Conservation (phyloP, 2,888 invertebrate genomes). For the Leucoma salicis region DNA sequence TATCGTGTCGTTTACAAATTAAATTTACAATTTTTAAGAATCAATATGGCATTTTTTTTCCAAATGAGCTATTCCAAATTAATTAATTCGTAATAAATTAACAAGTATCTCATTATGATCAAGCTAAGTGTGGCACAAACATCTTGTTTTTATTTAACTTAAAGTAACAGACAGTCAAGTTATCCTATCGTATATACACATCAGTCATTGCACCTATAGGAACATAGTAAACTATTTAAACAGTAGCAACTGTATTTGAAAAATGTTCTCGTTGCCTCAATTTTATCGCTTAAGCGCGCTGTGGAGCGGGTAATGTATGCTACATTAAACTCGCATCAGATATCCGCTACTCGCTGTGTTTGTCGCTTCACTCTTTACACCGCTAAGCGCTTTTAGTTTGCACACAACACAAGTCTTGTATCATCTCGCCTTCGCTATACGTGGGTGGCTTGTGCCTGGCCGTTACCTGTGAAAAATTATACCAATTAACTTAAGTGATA, state of each 20-base stretch:
- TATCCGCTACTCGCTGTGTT: neutral
- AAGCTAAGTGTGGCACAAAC: neutral
- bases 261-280: constrained; percentile 9
- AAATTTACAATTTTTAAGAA: neutral
- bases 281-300: neutral
- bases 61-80: neutral
- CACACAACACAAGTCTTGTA: constrained; percentile 35
- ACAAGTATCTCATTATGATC: neutral
- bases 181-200: constrained; percentile 43
- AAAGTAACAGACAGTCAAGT: constrained; percentile 21
- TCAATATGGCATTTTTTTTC: neutral
- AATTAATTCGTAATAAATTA: neutral
- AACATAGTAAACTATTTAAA: constrained; percentile 45
- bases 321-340: neutral
- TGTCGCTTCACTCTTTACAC: neutral
- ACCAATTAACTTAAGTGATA: constrained; percentile 38
- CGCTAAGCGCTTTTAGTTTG: neutral
- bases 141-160: neutral
- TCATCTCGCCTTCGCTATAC: constrained; percentile 49
- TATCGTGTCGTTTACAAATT: too few relatives aligned
- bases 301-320: neutral
- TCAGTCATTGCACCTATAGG: constrained; percentile 45
- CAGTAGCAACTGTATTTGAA: constrained; percentile 15
- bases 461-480: constrained; percentile 63
- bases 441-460: constrained; percentile 66